phyloP scores from a whole-genome alignment of 2,113 vertebrate species.

The Galemys pyrenaicus region DNA sequence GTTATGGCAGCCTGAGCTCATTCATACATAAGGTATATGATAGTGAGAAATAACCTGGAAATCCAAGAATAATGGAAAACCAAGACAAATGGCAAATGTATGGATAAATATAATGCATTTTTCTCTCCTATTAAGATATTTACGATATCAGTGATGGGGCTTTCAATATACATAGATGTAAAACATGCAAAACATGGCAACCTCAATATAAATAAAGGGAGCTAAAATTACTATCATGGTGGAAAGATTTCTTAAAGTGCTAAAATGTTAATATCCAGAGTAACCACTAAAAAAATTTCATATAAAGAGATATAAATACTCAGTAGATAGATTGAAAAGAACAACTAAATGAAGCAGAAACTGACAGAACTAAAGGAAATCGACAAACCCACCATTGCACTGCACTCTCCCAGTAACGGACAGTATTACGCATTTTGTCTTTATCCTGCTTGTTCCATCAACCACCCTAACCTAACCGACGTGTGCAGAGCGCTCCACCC shows the following conservation, averaged over 20 bases:
- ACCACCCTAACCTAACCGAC: not conserved
- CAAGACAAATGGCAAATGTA: not conserved
- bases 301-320: not conserved
- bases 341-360: constrained; percentile 41
- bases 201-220: not conserved
- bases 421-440: not conserved
- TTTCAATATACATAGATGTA: not conserved
- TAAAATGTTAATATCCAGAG: not conserved
- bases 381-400: not conserved
- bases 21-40: not conserved
- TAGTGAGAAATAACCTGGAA: not conserved
- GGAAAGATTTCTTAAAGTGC: not conserved
- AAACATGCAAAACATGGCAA: not conserved
- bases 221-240: not conserved
- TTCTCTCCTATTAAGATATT: not conserved
- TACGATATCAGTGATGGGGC: not conserved
- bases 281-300: not conserved
- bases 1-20: not conserved
- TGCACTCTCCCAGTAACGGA: not conserved
- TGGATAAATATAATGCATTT: not conserved
- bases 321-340: not conserved
- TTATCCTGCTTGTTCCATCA: too few relatives aligned
- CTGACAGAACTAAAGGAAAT: not conserved
- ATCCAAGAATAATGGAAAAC: constrained; percentile 18
- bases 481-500: not conserved